Evolutionary conservation across 2,797 vertebrate species (phyloP).

Genomic region (Pseudomugil gertrudae): DNA sequence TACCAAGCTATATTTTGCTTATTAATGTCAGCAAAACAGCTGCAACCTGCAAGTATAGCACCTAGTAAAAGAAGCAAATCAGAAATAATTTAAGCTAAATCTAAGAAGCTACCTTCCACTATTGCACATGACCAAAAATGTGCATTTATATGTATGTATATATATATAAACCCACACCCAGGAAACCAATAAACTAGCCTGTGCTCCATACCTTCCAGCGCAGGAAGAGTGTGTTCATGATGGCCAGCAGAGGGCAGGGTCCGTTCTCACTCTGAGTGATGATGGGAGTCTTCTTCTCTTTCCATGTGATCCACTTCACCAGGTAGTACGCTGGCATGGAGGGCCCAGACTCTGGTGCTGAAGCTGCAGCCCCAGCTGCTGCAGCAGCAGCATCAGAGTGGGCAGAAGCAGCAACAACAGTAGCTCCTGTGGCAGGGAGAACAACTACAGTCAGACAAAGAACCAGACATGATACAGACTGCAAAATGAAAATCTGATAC

Average conservation of each 20-base stretch:
- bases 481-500: neutral
- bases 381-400: neutral
- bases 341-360: constrained; percentile 26
- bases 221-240: constrained; percentile 92
- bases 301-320: constrained; percentile 96
- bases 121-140: no score
- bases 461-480: neutral
- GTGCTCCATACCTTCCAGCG: constrained; percentile 88
- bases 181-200: no score
- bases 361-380: neutral
- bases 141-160: no score
- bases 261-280: constrained; percentile 93
- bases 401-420: neutral
- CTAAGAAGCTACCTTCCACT: no score
- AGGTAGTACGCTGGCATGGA: constrained; percentile 82
- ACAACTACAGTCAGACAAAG: constrained; percentile 9
- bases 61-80: no score
- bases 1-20: no score
- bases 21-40: no score
- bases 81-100: no score
- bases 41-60: no score
- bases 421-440: constrained; percentile 51
- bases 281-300: constrained; percentile 89
- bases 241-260: constrained; percentile 93
- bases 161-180: no score